Conservation (phyloP, 2,797 vertebrate genomes). For the Enteromius viviparus region DNA sequence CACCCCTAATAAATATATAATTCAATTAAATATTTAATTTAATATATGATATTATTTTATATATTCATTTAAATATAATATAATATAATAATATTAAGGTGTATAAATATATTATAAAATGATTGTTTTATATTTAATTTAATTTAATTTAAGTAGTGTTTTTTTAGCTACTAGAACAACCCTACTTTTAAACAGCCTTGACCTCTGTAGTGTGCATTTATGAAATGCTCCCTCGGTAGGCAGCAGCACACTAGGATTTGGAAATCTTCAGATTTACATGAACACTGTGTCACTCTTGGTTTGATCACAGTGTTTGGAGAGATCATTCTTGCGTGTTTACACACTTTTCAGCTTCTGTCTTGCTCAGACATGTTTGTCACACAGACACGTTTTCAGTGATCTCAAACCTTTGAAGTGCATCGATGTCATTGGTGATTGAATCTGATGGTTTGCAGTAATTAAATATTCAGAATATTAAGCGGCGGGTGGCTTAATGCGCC, state of each 20-base stretch:
- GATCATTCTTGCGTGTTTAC: conserved; percentile 2
- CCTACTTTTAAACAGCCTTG: not conserved
- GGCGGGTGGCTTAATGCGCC: not conserved
- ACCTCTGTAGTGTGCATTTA: not conserved
- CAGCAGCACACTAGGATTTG: not conserved
- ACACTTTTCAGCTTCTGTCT: conserved; percentile 1
- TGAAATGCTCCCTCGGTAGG: not conserved
- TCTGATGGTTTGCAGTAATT: conserved; percentile 23
- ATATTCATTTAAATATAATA: too few species aligned
- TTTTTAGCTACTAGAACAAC: not conserved
- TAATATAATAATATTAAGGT: too few species aligned
- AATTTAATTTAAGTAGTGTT: not conserved
- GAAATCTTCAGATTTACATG: not conserved
- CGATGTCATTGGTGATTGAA: not conserved
- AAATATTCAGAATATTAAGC: conserved; percentile 19
- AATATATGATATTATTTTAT: too few species aligned
- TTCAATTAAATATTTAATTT: too few species aligned
- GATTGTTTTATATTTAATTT: too few species aligned
- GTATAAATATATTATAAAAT: too few species aligned
- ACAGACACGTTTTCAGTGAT: not conserved
- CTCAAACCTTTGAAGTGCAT: conserved; percentile 18
- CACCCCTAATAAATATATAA: too few species aligned
- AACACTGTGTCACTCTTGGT: not conserved
- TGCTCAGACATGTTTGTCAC: conserved; percentile 4
- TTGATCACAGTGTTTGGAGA: not conserved